Base-by-base conservation (phyloP, 2,113 vertebrate species). In the Engraulis encrasicolus region DNA sequence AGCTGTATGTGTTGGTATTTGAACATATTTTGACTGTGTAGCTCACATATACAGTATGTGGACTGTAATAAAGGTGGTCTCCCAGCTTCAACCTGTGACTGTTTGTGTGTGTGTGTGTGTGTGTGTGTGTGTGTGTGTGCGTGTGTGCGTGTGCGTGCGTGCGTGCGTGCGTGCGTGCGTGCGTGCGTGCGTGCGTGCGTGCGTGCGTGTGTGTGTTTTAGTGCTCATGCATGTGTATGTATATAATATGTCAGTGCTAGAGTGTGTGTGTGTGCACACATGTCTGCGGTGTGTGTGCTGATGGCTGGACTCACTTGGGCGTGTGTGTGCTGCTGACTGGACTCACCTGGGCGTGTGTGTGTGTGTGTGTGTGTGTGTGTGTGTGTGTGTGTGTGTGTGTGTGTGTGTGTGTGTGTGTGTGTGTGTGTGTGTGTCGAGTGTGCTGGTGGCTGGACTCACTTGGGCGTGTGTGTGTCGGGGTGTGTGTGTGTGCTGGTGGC, bases 381-480 rank as follows among this genome's bases (percentile, higher is more conserved):
- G 20, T 66, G 58, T 66, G 58, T 27, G n/a, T 27, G 6, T 31
- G n/a, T 66, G 58, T 27, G n/a, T 11, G 58, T 66, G 6, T 20
- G 52, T 58, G 18, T 7, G 54, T 58, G 20, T 58, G 54, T 9
- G 6, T 58, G 20, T 58, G 54, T 58, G 20, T 58, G 2, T n/a
- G 52, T 58, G 20, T n/a, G 2, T 58, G 20, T 58, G 20, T 58
- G 20, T 58, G 54, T 61, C 0, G 19, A 23, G 40, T 5, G 9
- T 40, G 18, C 6, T 7, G 6, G 19, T 15, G 66, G 50, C 14
- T 0, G 6, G 54, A 90, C 98, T 99, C 95, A 99, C 98, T 98
- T 99, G 91, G 97, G 98, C 0, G 97, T 98, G 91, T 97, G 97
- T 0, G 93, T 93, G 88, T 99, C 98, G n/a, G n/a, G n/a, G 0